phyloP scores from a whole-genome alignment of 2,888 invertebrate species.

The Patella ulyssiponensis region DNA sequence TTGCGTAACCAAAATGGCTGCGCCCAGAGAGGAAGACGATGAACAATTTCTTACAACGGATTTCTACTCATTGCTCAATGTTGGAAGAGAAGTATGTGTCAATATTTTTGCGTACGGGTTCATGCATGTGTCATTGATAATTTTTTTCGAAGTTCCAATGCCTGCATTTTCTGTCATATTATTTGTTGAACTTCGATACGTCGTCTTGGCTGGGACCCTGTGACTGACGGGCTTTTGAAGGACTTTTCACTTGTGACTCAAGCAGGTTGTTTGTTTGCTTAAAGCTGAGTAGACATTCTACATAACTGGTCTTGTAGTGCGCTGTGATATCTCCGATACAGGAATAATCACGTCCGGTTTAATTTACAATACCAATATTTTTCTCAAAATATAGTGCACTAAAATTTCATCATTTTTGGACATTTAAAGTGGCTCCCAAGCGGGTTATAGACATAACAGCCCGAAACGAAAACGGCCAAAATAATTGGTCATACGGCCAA shows the following conservation, averaged over 20 bases:
- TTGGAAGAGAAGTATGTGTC: slow-evolving; percentile 47
- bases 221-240: neutral
- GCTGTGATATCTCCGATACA: too few relatives aligned
- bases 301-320: too few relatives aligned
- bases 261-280: neutral
- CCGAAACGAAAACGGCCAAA: too few relatives aligned
- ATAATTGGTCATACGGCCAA: too few relatives aligned
- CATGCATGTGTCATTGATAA: neutral
- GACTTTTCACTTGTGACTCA: slow-evolving; percentile 11
- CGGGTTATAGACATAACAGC: too few relatives aligned
- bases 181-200: neutral
- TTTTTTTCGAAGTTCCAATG: neutral
- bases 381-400: too few relatives aligned
- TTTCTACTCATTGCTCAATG: slow-evolving; percentile 59
- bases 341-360: too few relatives aligned
- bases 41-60: slow-evolving; percentile 53
- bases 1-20: slow-evolving; percentile 46
- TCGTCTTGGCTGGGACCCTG: neutral
- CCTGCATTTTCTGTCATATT: neutral
- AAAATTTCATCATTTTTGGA: too few relatives aligned
- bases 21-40: slow-evolving; percentile 53
- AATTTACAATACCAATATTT: too few relatives aligned
- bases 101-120: neutral
- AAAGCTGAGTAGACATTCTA: too few relatives aligned
- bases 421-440: too few relatives aligned